Evolutionary conservation across 1,140 invertebrate species (phyloP).

Genomic region (Wiebesia pumilae): DNA sequence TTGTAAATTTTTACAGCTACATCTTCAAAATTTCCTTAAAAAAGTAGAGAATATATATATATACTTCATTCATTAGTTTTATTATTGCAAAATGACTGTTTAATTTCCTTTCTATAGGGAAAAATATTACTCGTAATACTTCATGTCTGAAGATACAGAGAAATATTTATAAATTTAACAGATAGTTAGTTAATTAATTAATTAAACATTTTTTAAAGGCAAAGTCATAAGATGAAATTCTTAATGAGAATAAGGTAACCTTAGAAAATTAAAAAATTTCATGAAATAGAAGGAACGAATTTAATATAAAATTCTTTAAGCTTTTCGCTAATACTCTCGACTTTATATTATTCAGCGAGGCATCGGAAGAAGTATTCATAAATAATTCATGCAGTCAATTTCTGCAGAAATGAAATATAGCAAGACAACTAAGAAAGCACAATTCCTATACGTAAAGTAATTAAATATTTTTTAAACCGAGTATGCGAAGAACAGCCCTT

Average conservation of each 20-base stretch:
- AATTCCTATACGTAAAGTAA: neutral
- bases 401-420: neutral
- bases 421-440: neutral
- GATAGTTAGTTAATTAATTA: neutral
- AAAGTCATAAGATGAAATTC: neutral
- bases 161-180: neutral
- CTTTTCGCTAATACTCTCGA: neutral
- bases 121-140: too few relatives aligned
- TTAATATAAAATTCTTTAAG: neutral
- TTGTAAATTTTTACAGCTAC: too few relatives aligned
- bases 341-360: neutral
- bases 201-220: neutral
- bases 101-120: too few relatives aligned
- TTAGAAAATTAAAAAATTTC: neutral
- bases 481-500: neutral
- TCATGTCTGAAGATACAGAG: neutral
- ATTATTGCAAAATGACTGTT: too few relatives aligned
- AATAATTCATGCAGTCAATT: constrained; percentile 4
- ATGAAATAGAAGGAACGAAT: neutral
- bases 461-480: neutral
- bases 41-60: too few relatives aligned
- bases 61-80: too few relatives aligned
- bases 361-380: neutral
- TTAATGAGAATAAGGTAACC: neutral
- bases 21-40: too few relatives aligned